Evolutionary conservation across 1,140 invertebrate genomes (phyloP).

Genomic region (Drosophila insularis): DNA sequence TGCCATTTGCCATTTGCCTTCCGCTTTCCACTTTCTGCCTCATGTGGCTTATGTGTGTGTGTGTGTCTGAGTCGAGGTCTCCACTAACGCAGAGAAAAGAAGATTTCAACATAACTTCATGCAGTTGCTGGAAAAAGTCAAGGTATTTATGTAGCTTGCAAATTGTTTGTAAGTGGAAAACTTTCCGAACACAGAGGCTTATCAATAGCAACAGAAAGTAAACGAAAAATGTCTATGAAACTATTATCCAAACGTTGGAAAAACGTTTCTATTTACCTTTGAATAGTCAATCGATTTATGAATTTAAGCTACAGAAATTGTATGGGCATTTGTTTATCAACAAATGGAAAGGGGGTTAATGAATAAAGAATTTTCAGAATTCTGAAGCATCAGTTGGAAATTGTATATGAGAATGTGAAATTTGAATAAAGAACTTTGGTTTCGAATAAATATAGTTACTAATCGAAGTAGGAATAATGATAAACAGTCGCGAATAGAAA

Average conservation of each 20-base stretch:
- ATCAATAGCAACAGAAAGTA: conserved; percentile 48
- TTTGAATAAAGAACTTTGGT: too few relatives aligned
- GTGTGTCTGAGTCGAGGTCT: conserved; percentile 5
- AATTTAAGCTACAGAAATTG: too few relatives aligned
- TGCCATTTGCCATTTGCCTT: conserved; percentile 52
- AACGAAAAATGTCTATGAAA: conserved; percentile 34
- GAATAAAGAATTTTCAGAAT: too few relatives aligned
- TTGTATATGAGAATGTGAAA: too few relatives aligned
- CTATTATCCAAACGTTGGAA: not conserved
- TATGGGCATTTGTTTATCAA: too few relatives aligned
- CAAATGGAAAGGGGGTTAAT: too few relatives aligned
- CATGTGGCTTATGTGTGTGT: conserved; percentile 51
- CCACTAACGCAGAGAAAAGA: not conserved
- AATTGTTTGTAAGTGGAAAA: conserved; percentile 73
- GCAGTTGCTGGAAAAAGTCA: conserved; percentile 55
- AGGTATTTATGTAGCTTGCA: conserved; percentile 66
- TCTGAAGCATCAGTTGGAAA: too few relatives aligned
- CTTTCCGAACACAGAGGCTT: conserved; percentile 63
- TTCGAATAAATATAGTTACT: too few relatives aligned
- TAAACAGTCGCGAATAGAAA: too few relatives aligned
- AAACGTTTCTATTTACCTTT: not conserved
- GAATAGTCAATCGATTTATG: not conserved
- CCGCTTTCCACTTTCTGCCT: conserved; percentile 46
- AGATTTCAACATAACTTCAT: conserved; percentile 30
- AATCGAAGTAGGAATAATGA: too few relatives aligned